These are phyloP conservation scores for Listrodromus nycthemerus DNA, from an alignment of 2,888 invertebrate species.

Conservation along the genomic window DNA sequence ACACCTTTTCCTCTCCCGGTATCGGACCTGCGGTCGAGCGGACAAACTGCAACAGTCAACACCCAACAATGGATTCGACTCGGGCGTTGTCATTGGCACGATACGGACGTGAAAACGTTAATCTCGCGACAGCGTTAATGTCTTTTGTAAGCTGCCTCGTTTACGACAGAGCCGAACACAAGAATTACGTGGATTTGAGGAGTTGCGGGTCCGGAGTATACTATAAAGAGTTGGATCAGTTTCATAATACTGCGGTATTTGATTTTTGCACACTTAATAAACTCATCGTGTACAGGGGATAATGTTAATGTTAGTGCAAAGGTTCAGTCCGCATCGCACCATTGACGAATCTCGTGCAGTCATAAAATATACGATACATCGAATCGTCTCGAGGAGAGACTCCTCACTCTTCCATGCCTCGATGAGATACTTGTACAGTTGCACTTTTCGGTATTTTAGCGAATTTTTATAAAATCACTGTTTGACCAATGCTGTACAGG, in stretches of 20 bases:
- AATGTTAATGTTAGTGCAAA: slow-evolving; percentile 55
- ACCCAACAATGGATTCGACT: slow-evolving; percentile 82
- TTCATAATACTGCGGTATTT: slow-evolving; percentile 17
- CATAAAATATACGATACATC: slow-evolving; percentile 39
- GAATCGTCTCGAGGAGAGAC: slow-evolving; percentile 5
- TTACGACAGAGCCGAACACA: background rate
- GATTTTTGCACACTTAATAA: slow-evolving; percentile 31
- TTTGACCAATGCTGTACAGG: background rate
- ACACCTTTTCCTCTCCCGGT: slow-evolving; percentile 93
- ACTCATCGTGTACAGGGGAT: slow-evolving; percentile 33
- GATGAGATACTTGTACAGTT: slow-evolving; percentile 63
- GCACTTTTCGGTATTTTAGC: slow-evolving; percentile 28
- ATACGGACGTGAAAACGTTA: slow-evolving; percentile 75
- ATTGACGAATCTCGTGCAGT: slow-evolving; percentile 77
- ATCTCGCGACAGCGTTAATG: slow-evolving; percentile 44
- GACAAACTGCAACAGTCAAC: slow-evolving; percentile 89
- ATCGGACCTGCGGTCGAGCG: slow-evolving; percentile 89
- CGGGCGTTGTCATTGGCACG: slow-evolving; percentile 80
- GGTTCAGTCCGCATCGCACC: slow-evolving; percentile 81
- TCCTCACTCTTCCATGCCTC: background rate
- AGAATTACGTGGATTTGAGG: slow-evolving; percentile 6
- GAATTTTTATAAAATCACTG: background rate
- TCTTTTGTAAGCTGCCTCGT: background rate
- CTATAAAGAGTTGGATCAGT: slow-evolving; percentile 30
- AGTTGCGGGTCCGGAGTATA: background rate